phyloP scores from a whole-genome alignment of 1,140 invertebrate genomes.

The Drosophila setifemur region DNA sequence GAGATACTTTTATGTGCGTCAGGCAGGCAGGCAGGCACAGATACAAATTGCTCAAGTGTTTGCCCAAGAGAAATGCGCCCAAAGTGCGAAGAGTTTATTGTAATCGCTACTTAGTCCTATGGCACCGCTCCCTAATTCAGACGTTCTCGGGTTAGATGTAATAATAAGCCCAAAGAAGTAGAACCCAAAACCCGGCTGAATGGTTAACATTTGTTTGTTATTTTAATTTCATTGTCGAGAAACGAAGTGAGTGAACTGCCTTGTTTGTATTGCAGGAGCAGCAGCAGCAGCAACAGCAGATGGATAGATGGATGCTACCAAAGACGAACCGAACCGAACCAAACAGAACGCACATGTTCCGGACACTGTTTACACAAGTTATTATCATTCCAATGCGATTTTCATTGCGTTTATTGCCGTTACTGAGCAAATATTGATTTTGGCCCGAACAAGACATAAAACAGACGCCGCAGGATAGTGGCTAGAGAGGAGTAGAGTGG shows the following conservation, averaged over 20 bases:
- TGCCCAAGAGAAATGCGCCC: constrained; percentile 3
- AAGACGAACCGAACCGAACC: background rate
- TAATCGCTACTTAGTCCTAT: constrained; percentile 49
- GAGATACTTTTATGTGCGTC: constrained; percentile 27
- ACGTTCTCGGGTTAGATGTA: constrained; percentile 2
- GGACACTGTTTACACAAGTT: constrained; percentile 59
- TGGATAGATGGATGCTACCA: no score
- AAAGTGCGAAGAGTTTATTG: constrained; percentile 63
- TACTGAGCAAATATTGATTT: constrained; percentile 60
- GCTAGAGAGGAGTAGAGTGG: background rate
- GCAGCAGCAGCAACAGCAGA: no score
- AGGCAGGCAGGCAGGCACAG: background rate
- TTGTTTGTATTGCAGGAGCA: no score
- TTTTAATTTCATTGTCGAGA: constrained; percentile 36
- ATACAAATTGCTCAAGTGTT: constrained; percentile 48
- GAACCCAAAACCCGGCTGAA: background rate
- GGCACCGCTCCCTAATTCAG: constrained; percentile 37
- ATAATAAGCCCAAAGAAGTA: constrained; percentile 5
- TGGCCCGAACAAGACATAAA: constrained; percentile 32
- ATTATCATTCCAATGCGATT: constrained; percentile 72
- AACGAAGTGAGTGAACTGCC: background rate
- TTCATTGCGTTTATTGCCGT: constrained; percentile 59
- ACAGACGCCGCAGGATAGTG: constrained; percentile 1
- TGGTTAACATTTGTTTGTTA: constrained; percentile 35
- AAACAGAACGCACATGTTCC: constrained; percentile 10